Conservation (phyloP, 2,888 invertebrate species). For the Microplitis manilae region DNA sequence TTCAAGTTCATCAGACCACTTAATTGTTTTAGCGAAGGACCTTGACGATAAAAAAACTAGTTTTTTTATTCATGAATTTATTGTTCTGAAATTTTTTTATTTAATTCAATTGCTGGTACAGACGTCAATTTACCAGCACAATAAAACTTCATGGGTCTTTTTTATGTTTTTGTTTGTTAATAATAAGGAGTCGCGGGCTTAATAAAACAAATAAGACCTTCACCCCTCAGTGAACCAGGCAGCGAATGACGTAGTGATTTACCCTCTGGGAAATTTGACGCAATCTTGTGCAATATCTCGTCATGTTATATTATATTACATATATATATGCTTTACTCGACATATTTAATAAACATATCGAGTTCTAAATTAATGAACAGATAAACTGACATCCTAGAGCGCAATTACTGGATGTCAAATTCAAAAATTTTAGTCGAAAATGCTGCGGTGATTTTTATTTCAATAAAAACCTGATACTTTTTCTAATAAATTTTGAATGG, state of each 20-base stretch:
- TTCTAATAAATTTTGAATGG: background rate
- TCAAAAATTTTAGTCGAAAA: no score
- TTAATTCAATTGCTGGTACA: no score
- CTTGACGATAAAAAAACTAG: background rate
- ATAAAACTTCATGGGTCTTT: no score
- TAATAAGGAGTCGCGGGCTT: background rate
- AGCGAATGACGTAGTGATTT: constrained; percentile 5
- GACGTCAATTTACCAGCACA: no score
- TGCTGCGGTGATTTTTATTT: no score
- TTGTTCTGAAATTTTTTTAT: no score
- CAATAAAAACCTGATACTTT: no score
- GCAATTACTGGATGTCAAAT: no score
- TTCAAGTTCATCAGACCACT: constrained; percentile 5
- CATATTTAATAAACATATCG: background rate
- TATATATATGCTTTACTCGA: background rate
- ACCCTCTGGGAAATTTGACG: constrained; percentile 18
- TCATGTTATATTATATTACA: background rate
- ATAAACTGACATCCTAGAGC: no score
- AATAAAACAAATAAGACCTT: background rate
- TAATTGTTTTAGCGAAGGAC: constrained; percentile 3
- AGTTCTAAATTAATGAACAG: background rate
- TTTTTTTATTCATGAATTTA: no score
- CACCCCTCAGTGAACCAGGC: background rate
- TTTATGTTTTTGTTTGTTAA: background rate
- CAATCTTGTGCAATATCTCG: constrained; percentile 25